These are phyloP conservation scores for Datnioides undecimradiatus DNA, from an alignment of 2,113 vertebrate genomes.

Conservation along the genomic window DNA sequence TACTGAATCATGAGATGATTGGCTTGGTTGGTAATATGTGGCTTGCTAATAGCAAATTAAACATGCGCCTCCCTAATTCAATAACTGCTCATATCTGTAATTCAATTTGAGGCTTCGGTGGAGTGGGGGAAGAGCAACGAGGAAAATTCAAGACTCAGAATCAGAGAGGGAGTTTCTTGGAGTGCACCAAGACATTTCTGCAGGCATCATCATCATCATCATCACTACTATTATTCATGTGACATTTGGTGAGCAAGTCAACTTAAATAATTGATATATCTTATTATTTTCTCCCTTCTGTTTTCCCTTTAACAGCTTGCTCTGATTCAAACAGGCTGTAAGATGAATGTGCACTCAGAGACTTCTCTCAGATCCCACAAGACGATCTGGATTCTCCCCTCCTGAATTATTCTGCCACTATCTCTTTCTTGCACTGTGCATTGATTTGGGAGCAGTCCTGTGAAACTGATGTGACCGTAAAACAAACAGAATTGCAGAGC, in stretches of 20 bases:
- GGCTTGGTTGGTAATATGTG: slow-evolving; percentile 1
- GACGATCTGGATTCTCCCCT: slow-evolving; percentile 7
- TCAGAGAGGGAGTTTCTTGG: neutral
- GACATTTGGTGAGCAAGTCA: slow-evolving; percentile 5
- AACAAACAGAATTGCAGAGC: neutral
- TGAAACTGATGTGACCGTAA: neutral
- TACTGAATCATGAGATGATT: slow-evolving; percentile 2
- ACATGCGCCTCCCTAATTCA: slow-evolving; percentile 36
- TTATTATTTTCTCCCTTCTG: neutral
- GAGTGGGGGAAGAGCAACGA: slow-evolving; percentile 9
- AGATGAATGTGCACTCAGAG: neutral
- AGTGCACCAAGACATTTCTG: neutral
- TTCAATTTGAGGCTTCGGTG: slow-evolving; percentile 48
- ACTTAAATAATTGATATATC: slow-evolving; percentile 4
- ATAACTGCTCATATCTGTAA: slow-evolving; percentile 36
- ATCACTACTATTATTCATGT: neutral
- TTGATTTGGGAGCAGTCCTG: neutral
- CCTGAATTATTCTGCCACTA: neutral
- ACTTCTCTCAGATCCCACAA: neutral
- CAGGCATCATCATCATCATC: neutral
- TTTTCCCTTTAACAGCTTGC: slow-evolving; percentile 10
- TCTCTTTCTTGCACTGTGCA: neutral
- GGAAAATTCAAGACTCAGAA: neutral
- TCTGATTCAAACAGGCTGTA: slow-evolving; percentile 2
- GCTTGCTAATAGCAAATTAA: slow-evolving; percentile 31